Evolutionary conservation across 1,140 invertebrate genomes (phyloP), one percentile per base, ranked within the genome.

Genomic region (Drosophila sp.): DNA sequence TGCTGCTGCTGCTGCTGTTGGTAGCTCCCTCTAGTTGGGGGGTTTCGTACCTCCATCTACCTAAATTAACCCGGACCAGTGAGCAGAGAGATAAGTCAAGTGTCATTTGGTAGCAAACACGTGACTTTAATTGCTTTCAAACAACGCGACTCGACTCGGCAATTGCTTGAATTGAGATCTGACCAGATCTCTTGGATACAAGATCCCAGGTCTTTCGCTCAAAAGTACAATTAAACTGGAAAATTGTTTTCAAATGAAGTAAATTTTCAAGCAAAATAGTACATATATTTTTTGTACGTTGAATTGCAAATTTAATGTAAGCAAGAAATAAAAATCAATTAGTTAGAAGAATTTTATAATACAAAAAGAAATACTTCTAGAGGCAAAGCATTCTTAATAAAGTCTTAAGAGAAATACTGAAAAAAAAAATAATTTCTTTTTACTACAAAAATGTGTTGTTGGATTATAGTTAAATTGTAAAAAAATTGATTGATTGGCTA

Each of bases 91-190:
- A 50, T 50, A 50, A 50, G 44, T 50, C 44, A 50, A 50, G 44
- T 50, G 44, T 50, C 44, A 50, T 50, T 50, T 50, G 44, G 44
- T 50, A 50, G 44, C 44, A 27, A 27, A 50, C 44, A 50, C 44
- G 44, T 50, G 44, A 50, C 44, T 50, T 25, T 50, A 50, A 50
- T 50, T 50, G 44, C 23, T 50, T 50, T 27, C 44, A 50, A 50
- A 50, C n/a, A 10, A 25, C 17, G 17, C 17, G 17, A 17, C 17
- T 17, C 17, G 17, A 17, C 44, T 27, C 7, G 23, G 7, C 7
- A 50, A 50, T 50, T 27, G 7, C 25, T 27, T 17, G 3, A 8
- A 3, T 27, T 23, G 6, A 27, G 23, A 8, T 27, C 7, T 3
- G 7, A 50, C 44, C 44, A 50, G 44, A 27, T 50, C 23, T 50